A percentile compares a stretch with the other conserved stretches of the same genome.
phyloP scores from a whole-genome alignment of 1,140 invertebrate genomes.

The Zaprionus capensis region DNA sequence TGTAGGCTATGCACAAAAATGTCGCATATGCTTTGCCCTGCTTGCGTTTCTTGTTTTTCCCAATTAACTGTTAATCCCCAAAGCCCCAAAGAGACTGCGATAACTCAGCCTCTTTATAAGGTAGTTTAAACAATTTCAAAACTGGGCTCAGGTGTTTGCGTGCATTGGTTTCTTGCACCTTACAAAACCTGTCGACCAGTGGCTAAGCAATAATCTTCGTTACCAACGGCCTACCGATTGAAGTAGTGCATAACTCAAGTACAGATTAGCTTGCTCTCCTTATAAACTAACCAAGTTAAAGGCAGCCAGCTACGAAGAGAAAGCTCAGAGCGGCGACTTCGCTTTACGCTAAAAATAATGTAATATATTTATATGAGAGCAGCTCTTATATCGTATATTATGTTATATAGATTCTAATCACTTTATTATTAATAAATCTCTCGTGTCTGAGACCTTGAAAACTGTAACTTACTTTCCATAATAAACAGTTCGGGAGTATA shows the following conservation, averaged over 20 bases:
- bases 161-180: neutral
- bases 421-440: neutral
- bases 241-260: conserved; percentile 2
- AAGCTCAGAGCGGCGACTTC: neutral
- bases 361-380: neutral
- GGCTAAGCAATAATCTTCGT: neutral
- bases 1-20: neutral
- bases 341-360: neutral
- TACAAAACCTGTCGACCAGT: conserved; percentile 1
- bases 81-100: neutral
- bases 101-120: conserved; percentile 4
- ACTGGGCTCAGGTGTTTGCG: neutral
- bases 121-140: neutral
- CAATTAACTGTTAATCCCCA: neutral
- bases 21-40: neutral
- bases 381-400: neutral
- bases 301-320: neutral
- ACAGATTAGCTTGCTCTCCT: neutral
- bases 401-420: neutral
- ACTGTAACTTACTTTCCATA: neutral
- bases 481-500: neutral
- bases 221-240: neutral
- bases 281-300: neutral
- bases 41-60: neutral
- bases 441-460: neutral